These are phyloP conservation scores for Cnemophilus loriae DNA, from an alignment of 2,113 vertebrate species.

Conservation along the genomic window DNA sequence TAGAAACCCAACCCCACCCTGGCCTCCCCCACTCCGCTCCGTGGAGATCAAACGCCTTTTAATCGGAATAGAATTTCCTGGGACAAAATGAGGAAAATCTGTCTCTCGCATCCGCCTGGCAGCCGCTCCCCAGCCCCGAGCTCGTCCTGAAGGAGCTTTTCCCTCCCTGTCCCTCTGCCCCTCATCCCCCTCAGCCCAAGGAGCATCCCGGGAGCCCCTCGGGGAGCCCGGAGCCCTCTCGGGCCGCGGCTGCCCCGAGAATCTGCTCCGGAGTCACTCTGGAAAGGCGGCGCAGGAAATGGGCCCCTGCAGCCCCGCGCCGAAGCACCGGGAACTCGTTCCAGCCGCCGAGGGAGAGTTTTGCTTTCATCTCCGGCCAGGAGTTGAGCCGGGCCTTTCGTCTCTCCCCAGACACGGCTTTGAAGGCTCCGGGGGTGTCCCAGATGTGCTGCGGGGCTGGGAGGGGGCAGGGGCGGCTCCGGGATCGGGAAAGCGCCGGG, in stretches of 20 bases:
- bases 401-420: slow-evolving; percentile 15
- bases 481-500: neutral
- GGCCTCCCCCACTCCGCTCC: neutral
- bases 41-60: slow-evolving; percentile 31
- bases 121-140: neutral
- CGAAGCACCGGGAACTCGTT: slow-evolving; percentile 21
- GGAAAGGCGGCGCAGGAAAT: neutral
- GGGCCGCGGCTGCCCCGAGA: neutral
- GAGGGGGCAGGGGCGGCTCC: neutral
- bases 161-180: neutral
- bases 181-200: rapidly evolving
- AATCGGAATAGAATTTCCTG: slow-evolving; percentile 61
- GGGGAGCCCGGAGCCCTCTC: neutral
- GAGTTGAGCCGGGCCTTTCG: neutral
- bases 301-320: neutral
- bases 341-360: slow-evolving; percentile 7
- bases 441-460: slow-evolving; percentile 29
- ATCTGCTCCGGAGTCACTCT: neutral
- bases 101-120: neutral
- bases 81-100: slow-evolving; percentile 56
- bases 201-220: neutral
- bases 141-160: neutral
- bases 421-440: slow-evolving; percentile 42
- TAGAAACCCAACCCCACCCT: neutral
- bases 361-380: slow-evolving; percentile 57